phyloP scores from a whole-genome alignment of 1,140 invertebrate genomes.

The Drosophila nikananu region DNA sequence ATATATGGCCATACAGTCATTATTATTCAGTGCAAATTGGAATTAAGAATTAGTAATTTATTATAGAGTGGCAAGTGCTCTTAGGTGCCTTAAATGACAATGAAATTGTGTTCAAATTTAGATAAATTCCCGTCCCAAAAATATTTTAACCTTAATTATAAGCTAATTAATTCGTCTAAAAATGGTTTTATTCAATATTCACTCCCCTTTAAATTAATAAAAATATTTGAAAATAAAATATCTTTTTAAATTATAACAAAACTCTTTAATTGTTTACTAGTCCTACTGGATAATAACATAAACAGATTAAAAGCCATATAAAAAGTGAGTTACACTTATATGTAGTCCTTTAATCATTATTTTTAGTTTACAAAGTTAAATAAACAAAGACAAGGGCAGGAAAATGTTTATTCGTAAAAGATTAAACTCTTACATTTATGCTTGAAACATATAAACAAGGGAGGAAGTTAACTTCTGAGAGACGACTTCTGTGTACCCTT shows the following conservation, averaged over 20 bases:
- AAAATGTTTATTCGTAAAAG: background rate
- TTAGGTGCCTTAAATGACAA: constrained; percentile 8
- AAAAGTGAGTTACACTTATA: background rate
- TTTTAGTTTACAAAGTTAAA: too few species aligned
- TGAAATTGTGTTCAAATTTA: constrained; percentile 12
- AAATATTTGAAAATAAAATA: background rate
- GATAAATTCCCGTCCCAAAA: constrained; percentile 12
- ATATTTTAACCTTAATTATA: too few species aligned
- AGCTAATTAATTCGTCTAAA: too few species aligned
- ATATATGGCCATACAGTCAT: constrained; percentile 6
- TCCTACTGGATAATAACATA: background rate
- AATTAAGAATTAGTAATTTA: background rate
- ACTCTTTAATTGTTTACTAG: too few species aligned
- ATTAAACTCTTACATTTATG: background rate
- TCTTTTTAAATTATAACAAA: too few species aligned
- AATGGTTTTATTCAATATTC: background rate
- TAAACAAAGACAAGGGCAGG: background rate
- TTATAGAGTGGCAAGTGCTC: background rate
- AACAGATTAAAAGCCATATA: background rate
- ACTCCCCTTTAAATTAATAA: too few species aligned
- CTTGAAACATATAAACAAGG: background rate
- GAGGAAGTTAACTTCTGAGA: too few species aligned
- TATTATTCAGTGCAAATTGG: constrained; percentile 13
- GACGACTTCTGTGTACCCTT: background rate
- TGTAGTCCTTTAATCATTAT: too few species aligned